Evolutionary conservation across 2,888 invertebrate species (phyloP), one percentile per base, ranked within the genome.

Genomic region (Dasypolia templi): DNA sequence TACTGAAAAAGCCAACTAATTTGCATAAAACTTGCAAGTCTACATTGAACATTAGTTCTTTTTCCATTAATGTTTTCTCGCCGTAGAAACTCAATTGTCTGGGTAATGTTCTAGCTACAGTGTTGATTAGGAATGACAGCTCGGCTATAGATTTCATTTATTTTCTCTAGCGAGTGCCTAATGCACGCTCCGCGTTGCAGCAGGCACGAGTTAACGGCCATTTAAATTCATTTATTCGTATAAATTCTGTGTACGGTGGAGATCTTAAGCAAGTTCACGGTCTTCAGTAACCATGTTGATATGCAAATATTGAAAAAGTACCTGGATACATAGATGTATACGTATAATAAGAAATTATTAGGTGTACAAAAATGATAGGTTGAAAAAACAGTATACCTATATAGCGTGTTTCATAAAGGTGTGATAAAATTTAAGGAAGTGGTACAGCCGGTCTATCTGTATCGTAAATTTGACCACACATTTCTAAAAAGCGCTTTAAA

Each of bases 191-290:
- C 44, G 51, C 5, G 58, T 7, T 77, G 77, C 77, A 58, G 51
- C 6, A 26, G 51, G 19, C 22, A 39, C 22, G 56, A 58, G 26
- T 55, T 67, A 76, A 42, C 26, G 70, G 70, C 62, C 58, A 70
- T 76, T 70, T 70, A 64, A 69, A 77, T 77, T 70, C 63, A 77
- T 77, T 70, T 77, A 77, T 77, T 77, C 77, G 44, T 14, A 22
- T 46, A 42, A 17, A 62, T 32, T 49, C 49, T 17, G 26, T 51
- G 75, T 58, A 65, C 49, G 26, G 42, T 49, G 11, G n/a, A 64
- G 6, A 11, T 32, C 46, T 68, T 32, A 49, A 61, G 39, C 49
- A 51, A 22, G 29, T 75, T 65, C 35, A 65, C n/a, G 44, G 59
- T n/a, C n/a, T 65, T 29, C 42, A 35, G 19, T 51, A 49, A 56